Conservation (phyloP, 1,140 invertebrate genomes). For the Dysdera silvatica region DNA sequence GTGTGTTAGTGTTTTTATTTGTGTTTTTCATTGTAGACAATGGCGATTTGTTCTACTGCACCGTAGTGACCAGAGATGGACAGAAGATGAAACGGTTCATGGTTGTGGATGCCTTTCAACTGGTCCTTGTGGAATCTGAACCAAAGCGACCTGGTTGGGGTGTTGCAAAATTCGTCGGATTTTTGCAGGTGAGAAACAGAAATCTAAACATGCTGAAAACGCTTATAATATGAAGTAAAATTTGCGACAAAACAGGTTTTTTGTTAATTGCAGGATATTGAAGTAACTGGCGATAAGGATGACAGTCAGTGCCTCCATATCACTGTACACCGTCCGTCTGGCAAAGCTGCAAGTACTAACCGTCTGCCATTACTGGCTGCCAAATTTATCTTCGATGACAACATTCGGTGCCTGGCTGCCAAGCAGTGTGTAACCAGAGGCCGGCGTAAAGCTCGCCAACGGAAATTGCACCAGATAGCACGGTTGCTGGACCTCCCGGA, state of each 20-base stretch:
- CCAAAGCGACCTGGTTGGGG: constrained; percentile 88
- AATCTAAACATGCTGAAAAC: neutral
- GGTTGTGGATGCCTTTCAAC: constrained; percentile 86
- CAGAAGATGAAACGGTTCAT: constrained; percentile 83
- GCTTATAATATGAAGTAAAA: neutral
- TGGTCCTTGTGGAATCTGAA: constrained; percentile 95
- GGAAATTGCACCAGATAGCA: constrained; percentile 92
- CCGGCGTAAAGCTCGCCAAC: constrained; percentile 84
- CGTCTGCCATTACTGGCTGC: constrained; percentile 56
- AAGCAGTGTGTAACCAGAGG: constrained; percentile 69
- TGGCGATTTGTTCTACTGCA: constrained; percentile 93
- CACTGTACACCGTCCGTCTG: constrained; percentile 78
- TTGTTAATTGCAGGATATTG: constrained; percentile 50
- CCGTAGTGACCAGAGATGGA: constrained; percentile 80
- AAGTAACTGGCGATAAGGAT: constrained; percentile 81
- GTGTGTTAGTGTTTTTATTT: neutral
- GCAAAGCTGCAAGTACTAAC: constrained; percentile 44
- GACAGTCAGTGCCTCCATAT: constrained; percentile 92
- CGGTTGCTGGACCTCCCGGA: constrained; percentile 73
- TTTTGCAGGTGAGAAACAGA: constrained; percentile 47
- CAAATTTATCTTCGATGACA: constrained; percentile 96
- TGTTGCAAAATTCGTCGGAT: constrained; percentile 81
- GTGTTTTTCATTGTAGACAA: constrained; percentile 61
- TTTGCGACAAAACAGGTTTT: neutral
- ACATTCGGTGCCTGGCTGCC: constrained; percentile 71